These are phyloP conservation scores for Argopecten irradians DNA, from an alignment of 1,140 invertebrate genomes.

Conservation along the genomic window DNA sequence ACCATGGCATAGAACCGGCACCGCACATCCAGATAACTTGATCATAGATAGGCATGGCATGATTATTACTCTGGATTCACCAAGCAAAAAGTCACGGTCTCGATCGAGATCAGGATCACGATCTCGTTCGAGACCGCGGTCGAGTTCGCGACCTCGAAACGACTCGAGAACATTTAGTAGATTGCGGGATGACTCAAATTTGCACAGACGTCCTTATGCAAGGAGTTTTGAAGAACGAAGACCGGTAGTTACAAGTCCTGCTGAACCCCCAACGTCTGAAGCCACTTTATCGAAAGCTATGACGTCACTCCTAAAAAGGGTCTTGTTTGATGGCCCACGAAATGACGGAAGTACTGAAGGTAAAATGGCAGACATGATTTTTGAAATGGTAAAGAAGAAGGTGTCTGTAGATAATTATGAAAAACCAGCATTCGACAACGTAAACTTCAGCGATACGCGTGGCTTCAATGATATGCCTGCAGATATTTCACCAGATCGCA, in stretches of 20 bases:
- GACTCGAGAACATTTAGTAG: neutral
- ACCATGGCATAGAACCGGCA: neutral
- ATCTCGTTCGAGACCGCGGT: too few species aligned
- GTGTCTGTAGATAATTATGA: neutral
- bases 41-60: conserved; percentile 8
- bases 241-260: neutral
- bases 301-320: conserved; percentile 33
- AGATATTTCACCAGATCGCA: neutral
- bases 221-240: neutral
- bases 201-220: neutral
- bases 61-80: neutral
- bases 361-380: conserved; percentile 37
- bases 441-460: neutral
- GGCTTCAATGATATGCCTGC: neutral
- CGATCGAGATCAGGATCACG: too few species aligned
- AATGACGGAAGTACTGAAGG: conserved; percentile 32
- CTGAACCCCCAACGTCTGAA: neutral
- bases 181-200: neutral
- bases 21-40: neutral
- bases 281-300: conserved; percentile 37
- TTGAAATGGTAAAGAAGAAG: conserved; percentile 37
- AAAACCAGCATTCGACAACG: neutral
- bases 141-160: neutral
- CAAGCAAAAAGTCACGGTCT: neutral
- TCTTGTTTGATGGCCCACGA: conserved; percentile 37